Conservation (phyloP, 64 coral and sea anemone species). For the Stichodactyla mertensii region DNA sequence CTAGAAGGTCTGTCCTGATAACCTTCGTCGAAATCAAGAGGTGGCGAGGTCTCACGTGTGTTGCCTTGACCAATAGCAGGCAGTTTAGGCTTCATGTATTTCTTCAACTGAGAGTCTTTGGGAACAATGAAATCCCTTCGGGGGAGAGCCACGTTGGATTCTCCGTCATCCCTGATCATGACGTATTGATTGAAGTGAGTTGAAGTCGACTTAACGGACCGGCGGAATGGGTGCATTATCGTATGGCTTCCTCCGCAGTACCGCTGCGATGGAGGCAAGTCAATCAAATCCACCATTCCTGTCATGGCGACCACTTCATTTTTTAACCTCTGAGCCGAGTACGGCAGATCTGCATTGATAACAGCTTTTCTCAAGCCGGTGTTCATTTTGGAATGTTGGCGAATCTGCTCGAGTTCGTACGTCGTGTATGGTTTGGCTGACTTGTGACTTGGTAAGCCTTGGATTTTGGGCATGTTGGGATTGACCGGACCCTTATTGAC, state of each 20-base stretch:
- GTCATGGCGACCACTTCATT: slow-evolving; percentile 92
- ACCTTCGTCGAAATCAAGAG: slow-evolving; percentile 49
- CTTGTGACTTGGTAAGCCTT: slow-evolving; percentile 69
- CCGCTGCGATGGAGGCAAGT: slow-evolving; percentile 75
- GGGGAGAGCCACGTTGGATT: slow-evolving; percentile 61
- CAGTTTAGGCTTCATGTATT: slow-evolving; percentile 67
- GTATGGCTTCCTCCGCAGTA: slow-evolving; percentile 88
- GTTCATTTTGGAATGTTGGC: slow-evolving; percentile 70
- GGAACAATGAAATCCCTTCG: slow-evolving; percentile 79
- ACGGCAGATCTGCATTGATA: slow-evolving; percentile 72
- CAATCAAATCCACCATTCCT: slow-evolving; percentile 60
- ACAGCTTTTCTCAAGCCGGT: slow-evolving; percentile 41
- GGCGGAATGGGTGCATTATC: slow-evolving; percentile 80
- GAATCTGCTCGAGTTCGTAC: slow-evolving; percentile 81
- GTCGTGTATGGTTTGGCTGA: slow-evolving; percentile 84
- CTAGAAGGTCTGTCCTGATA: slow-evolving; percentile 52
- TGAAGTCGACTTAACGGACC: slow-evolving; percentile 67
- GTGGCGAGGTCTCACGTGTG: slow-evolving; percentile 49
- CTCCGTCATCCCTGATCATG: slow-evolving; percentile 71
- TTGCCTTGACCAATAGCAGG: slow-evolving; percentile 62
- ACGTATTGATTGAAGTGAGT: slow-evolving; percentile 90
- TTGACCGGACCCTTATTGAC: slow-evolving; percentile 36
- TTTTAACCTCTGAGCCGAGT: slow-evolving; percentile 65
- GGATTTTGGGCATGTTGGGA: slow-evolving; percentile 69
- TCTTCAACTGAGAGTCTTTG: slow-evolving; percentile 51